Evolutionary conservation across 2,113 vertebrate genomes (phyloP).

Genomic region (Petromus typicus): DNA sequence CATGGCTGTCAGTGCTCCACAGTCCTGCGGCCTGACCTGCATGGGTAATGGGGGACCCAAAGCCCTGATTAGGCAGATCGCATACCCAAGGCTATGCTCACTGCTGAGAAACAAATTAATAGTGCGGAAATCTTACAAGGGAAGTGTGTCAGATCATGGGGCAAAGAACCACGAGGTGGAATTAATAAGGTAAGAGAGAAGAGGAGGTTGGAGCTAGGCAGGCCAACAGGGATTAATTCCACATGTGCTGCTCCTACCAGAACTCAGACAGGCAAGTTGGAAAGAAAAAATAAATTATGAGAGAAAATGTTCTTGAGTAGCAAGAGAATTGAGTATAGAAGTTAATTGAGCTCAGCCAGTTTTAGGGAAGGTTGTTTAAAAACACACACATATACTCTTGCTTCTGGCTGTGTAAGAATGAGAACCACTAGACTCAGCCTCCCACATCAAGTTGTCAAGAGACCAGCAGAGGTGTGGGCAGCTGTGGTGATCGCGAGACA

Average conservation of each 20-base stretch:
- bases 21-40: not conserved
- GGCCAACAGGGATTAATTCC: slow-evolving; percentile 18
- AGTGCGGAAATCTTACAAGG: slow-evolving; percentile 41
- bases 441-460: not conserved
- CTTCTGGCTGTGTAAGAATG: slow-evolving; percentile 15
- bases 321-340: not conserved
- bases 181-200: slow-evolving; percentile 56
- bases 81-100: not conserved
- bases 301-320: not conserved
- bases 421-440: not conserved
- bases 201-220: not conserved
- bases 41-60: not conserved
- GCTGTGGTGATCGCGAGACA: not conserved
- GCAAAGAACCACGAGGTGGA: slow-evolving; percentile 51
- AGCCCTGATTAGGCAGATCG: not conserved
- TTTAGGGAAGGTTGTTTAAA: not conserved
- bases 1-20: not conserved
- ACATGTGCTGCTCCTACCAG: not conserved
- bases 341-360: not conserved
- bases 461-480: not conserved
- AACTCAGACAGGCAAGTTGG: slow-evolving; percentile 9
- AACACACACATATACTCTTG: not conserved
- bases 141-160: slow-evolving; percentile 6
- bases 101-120: slow-evolving; percentile 53
- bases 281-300: slow-evolving; percentile 42